These are phyloP conservation scores for Ciconia maguari DNA, from an alignment of 2,113 vertebrate species.

Conservation along the genomic window DNA sequence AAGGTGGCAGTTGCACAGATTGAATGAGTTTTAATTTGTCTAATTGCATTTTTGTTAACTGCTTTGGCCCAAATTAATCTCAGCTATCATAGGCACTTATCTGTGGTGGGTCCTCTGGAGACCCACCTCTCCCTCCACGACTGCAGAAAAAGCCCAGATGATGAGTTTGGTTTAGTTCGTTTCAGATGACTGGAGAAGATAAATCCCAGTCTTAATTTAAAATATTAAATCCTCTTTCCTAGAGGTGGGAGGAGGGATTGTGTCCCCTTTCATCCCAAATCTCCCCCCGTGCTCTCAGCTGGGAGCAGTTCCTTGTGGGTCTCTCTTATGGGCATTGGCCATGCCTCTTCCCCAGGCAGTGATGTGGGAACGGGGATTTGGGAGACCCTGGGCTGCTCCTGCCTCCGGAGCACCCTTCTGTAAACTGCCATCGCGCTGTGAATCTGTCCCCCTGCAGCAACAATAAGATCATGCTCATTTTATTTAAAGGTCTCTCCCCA, in stretches of 20 bases:
- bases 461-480: not conserved
- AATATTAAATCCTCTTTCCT: not conserved
- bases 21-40: not conserved
- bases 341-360: not conserved
- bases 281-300: not conserved
- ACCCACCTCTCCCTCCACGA: not conserved
- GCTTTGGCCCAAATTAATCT: not conserved
- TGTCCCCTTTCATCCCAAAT: not conserved
- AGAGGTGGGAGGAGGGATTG: not conserved
- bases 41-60: not conserved
- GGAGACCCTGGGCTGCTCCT: not conserved
- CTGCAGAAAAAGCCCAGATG: not conserved
- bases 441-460: not conserved
- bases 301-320: not conserved
- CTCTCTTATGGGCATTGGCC: too few species aligned
- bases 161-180: not conserved
- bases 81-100: not conserved
- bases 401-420: not conserved
- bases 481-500: not conserved
- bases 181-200: not conserved
- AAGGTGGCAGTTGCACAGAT: not conserved
- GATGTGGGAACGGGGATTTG: fast-evolving
- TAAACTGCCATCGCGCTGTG: not conserved
- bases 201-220: not conserved
- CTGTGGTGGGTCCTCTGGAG: not conserved